Evolutionary conservation across 2,888 invertebrate genomes (phyloP), one percentile per base, ranked within the genome.

Genomic region (Lithophane leautieri): DNA sequence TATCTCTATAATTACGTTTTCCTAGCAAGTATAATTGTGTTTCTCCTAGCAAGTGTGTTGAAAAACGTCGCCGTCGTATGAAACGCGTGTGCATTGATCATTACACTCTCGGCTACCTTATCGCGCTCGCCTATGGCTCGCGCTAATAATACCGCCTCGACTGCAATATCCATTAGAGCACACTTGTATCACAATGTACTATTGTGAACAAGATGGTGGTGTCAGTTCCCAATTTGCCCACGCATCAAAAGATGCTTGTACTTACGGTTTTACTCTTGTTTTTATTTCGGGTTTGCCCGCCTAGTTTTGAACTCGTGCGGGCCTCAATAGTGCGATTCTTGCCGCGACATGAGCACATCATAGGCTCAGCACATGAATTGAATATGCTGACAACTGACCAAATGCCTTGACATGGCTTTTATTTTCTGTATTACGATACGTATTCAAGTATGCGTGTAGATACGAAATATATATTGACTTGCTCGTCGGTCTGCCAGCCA

Each of bases 401-500:
- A 40, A 25, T 50, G 40, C 4, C 22, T 71, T 52, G 42, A 28
- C 12, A 8, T 19, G 16, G 16, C 42, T 42, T 54, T 12, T 28
- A 54, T 42, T 65, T 28, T 12, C 25, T 54, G 12, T 34, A 28
- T 34, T 14, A 16, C 16, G 22, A n/a, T 28, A 28, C 16, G 52
- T 71, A 56, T 54, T 54, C 11, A 40, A 70, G 28, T 62, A 62
- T 40, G 16, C 22, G 3, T 4, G 14, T 66, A 65, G 19, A 47
- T 4, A 66, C 47, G 14, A 28, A 50, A 16, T 22, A 34, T 14
- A 14, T 34, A 62, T 14, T 74, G 56, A 28, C 28, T n/a, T 60
- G 67, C 58, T 78, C 68, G 78, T 68, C 58, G 44, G 34, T 19
- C 40, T 65, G 56, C 47, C 28, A 16, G 50, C 40, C 81, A 88